phyloP scores from a whole-genome alignment of 1,140 invertebrate species.

The Drosophila bocki region DNA sequence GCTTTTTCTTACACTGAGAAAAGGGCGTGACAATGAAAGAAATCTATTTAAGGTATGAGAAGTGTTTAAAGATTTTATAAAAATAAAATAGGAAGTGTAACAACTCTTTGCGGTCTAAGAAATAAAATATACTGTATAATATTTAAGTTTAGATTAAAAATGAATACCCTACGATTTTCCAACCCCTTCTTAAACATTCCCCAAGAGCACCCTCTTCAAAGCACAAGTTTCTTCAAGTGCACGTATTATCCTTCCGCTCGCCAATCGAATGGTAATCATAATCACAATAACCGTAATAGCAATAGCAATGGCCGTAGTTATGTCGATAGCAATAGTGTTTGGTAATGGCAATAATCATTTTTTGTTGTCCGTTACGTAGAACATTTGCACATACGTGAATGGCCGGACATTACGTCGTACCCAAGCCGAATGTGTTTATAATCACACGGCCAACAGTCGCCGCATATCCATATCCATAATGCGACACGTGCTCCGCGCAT shows the following conservation, averaged over 20 bases:
- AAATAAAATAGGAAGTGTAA: not conserved
- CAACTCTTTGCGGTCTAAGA: too few relatives aligned
- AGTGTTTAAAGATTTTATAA: too few relatives aligned
- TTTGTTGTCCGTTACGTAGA: conserved; percentile 65
- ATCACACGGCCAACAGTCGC: conserved; percentile 69
- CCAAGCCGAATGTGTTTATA: conserved; percentile 71
- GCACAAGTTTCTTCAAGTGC: conserved; percentile 5
- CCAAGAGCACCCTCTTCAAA: not conserved
- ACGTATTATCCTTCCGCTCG: conserved; percentile 27
- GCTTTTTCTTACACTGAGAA: conserved; percentile 45
- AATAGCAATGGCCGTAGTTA: conserved; percentile 71
- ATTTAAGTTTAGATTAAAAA: too few relatives aligned
- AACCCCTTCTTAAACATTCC: not conserved
- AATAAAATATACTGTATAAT: not conserved
- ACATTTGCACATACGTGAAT: conserved; percentile 79
- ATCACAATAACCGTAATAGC: conserved; percentile 79
- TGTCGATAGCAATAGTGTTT: conserved; percentile 47
- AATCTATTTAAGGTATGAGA: not conserved
- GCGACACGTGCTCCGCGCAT: conserved; percentile 75
- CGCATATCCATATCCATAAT: conserved; percentile 58
- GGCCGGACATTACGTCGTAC: conserved; percentile 56
- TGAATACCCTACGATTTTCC: not conserved
- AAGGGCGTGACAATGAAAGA: too few relatives aligned
- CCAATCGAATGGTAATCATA: conserved; percentile 81
- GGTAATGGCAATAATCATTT: conserved; percentile 77